Evolutionary conservation across 1,140 invertebrate genomes (phyloP).

Genomic region (Dendrolimus punctatus): DNA sequence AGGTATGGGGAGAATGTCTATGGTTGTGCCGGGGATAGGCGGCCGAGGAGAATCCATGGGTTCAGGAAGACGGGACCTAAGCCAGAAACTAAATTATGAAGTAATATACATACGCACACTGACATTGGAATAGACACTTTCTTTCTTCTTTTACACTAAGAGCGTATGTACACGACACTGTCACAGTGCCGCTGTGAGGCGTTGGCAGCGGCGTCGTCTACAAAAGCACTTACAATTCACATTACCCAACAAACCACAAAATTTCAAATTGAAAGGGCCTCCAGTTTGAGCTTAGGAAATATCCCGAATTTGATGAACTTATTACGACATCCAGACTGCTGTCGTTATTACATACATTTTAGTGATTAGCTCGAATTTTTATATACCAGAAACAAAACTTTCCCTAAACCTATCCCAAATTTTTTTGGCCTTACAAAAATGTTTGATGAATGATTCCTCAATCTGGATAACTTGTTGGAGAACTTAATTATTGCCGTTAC

Average conservation of each 20-base stretch:
- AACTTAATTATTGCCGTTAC: no score
- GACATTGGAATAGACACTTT: no score
- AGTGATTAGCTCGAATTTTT: neutral
- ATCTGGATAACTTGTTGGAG: no score
- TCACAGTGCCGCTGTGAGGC: neutral
- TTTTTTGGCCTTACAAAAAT: neutral
- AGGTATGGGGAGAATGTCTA: conserved; percentile 1
- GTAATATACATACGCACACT: no score
- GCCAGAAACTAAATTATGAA: no score
- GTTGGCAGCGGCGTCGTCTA: conserved; percentile 10
- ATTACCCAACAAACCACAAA: no score
- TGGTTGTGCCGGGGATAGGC: conserved; percentile 1
- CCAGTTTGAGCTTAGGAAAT: conserved; percentile 10
- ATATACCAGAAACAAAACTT: conserved; percentile 40
- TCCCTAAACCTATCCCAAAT: conserved; percentile 14
- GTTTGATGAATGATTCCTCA: neutral
- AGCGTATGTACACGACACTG: neutral
- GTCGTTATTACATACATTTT: no score
- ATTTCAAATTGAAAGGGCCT: no score
- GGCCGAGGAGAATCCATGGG: no score
- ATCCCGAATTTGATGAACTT: neutral
- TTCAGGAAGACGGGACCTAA: no score
- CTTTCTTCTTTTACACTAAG: no score
- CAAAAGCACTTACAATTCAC: conserved; percentile 1
- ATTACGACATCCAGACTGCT: no score